Conservation (phyloP, 2,113 vertebrate genomes). For the Xiphias gladius region DNA sequence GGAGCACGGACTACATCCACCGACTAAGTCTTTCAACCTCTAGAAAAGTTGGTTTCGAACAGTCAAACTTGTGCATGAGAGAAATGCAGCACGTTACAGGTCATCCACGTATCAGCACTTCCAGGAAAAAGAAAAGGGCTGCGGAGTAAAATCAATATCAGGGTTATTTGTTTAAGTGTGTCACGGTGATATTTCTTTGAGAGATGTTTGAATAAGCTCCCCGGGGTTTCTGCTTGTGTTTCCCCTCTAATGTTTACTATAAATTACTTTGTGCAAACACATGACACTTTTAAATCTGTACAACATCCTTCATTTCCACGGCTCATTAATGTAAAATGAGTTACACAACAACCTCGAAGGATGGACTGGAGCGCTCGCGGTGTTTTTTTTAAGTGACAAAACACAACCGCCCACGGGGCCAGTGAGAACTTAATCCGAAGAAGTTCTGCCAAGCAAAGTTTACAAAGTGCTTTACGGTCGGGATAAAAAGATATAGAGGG, state of each 20-base stretch:
- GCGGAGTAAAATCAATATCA: neutral
- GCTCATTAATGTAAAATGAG: slow-evolving; percentile 13
- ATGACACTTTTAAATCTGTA: neutral
- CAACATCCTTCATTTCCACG: neutral
- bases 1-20: neutral
- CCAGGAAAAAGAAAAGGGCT: too few species aligned
- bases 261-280: slow-evolving; percentile 14
- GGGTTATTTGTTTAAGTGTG: neutral
- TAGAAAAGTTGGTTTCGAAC: neutral
- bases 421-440: too few species aligned
- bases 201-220: neutral
- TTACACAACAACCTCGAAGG: neutral
- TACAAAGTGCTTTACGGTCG: too few species aligned
- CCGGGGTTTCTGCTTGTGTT: slow-evolving; percentile 1
- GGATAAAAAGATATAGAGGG: too few species aligned
- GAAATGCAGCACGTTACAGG: neutral
- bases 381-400: too few species aligned
- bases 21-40: neutral
- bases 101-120: too few species aligned
- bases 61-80: neutral
- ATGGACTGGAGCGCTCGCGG: too few species aligned
- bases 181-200: neutral
- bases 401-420: neutral
- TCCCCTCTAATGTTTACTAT: neutral
- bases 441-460: too few species aligned